Evolutionary conservation across 2,797 vertebrate species (phyloP).

Genomic region (Chiloscyllium punctatum): DNA sequence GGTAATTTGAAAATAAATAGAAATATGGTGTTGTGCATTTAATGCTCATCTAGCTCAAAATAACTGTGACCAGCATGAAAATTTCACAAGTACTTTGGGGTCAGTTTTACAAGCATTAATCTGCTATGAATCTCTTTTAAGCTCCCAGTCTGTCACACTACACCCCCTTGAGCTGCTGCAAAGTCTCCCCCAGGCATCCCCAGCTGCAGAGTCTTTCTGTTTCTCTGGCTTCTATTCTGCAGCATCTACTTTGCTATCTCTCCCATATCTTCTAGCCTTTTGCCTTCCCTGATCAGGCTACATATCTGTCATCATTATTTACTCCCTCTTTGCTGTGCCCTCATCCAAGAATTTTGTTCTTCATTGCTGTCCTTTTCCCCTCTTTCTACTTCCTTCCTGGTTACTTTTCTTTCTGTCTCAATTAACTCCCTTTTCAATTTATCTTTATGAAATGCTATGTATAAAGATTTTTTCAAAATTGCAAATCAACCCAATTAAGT

Average conservation of each 20-base stretch:
- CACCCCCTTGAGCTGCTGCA: not conserved
- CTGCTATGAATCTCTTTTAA: not conserved
- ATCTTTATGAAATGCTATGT: not conserved
- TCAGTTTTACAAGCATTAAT: not conserved
- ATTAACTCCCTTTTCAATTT: not conserved
- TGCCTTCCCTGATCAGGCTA: not conserved
- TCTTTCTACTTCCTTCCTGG: not conserved
- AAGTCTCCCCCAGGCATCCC: not conserved
- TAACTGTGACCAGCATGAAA: not conserved
- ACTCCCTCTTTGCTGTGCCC: not conserved
- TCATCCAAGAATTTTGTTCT: not conserved
- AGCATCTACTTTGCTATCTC: not conserved
- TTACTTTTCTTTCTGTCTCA: not conserved
- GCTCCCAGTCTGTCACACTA: not conserved
- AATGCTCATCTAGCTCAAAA: not conserved
- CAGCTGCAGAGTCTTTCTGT: not conserved
- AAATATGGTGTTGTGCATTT: not conserved
- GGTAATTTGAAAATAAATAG: not conserved
- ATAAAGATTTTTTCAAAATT: not conserved
- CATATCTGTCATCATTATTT: not conserved
- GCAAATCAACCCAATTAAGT: not conserved
- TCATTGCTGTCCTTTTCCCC: not conserved
- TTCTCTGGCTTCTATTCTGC: not conserved
- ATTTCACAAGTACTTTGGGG: not conserved
- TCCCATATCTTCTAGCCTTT: not conserved